These are phyloP conservation scores for Phocoena phocoena DNA, from an alignment of 2,113 vertebrate species.

Conservation along the genomic window DNA sequence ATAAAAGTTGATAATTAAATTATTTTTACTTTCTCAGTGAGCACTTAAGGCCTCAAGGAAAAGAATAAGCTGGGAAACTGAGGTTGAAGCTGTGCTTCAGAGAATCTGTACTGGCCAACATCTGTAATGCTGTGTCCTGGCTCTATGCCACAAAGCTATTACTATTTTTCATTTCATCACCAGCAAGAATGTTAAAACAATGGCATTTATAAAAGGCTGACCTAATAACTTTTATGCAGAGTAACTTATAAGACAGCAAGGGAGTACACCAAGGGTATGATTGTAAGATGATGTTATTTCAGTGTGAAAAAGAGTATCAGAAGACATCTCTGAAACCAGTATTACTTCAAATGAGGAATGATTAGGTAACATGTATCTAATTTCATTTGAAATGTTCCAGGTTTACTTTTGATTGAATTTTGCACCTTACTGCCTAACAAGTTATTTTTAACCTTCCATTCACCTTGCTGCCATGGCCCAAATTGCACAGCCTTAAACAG, in stretches of 20 bases:
- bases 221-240: neutral
- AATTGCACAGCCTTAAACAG: neutral
- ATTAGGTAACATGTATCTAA: neutral
- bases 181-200: neutral
- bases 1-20: neutral
- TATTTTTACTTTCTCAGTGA: conserved; percentile 1
- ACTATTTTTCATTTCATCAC: neutral
- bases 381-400: conserved; percentile 7
- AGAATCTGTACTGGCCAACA: neutral
- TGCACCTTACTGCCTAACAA: neutral
- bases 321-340: neutral
- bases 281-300: neutral
- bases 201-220: conserved; percentile 25
- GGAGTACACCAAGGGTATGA: neutral
- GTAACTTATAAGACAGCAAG: conserved; percentile 20
- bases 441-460: neutral
- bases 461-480: neutral
- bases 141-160: neutral
- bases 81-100: neutral
- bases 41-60: neutral
- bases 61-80: neutral
- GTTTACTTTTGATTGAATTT: conserved; percentile 13
- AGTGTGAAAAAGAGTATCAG: neutral
- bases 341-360: conserved; percentile 25
- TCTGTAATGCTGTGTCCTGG: neutral